Evolutionary conservation across 2,797 vertebrate genomes (phyloP).

Genomic region (Mus spretus): DNA sequence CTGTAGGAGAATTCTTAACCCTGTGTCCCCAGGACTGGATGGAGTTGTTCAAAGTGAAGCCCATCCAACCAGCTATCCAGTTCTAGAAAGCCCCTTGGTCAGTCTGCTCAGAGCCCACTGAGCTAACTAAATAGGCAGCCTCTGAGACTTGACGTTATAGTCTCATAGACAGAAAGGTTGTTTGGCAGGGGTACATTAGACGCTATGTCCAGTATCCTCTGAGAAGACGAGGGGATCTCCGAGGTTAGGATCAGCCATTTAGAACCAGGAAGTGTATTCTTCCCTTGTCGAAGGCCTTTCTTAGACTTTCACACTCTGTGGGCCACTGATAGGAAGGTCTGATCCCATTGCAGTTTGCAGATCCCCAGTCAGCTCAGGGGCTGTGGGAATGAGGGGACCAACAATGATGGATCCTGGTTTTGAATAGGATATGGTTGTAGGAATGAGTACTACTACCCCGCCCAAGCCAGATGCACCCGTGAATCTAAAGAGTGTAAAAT

Average conservation of each 20-base stretch:
- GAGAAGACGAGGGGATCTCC: constrained; percentile 38
- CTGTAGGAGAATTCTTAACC: constrained; percentile 48
- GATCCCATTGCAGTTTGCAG: background rate
- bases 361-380: background rate
- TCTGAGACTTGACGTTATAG: constrained; percentile 78
- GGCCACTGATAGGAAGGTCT: background rate
- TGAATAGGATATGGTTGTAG: background rate
- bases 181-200: constrained; percentile 31
- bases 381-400: background rate
- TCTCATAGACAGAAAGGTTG: constrained; percentile 68
- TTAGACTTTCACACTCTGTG: background rate
- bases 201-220: constrained; percentile 38
- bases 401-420: background rate
- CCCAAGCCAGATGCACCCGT: background rate
- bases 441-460: constrained; percentile 12
- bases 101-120: constrained; percentile 76
- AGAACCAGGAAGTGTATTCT: constrained; percentile 24
- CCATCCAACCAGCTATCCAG: background rate
- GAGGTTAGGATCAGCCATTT: constrained; percentile 23
- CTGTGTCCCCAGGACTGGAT: constrained; percentile 56
- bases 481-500: background rate
- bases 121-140: constrained; percentile 58
- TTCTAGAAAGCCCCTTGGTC: constrained; percentile 6
- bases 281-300: background rate
- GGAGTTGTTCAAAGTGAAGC: constrained; percentile 49